Evolutionary conservation across 2,797 vertebrate genomes (phyloP).

Genomic region (Ctenosaura bakeri): DNA sequence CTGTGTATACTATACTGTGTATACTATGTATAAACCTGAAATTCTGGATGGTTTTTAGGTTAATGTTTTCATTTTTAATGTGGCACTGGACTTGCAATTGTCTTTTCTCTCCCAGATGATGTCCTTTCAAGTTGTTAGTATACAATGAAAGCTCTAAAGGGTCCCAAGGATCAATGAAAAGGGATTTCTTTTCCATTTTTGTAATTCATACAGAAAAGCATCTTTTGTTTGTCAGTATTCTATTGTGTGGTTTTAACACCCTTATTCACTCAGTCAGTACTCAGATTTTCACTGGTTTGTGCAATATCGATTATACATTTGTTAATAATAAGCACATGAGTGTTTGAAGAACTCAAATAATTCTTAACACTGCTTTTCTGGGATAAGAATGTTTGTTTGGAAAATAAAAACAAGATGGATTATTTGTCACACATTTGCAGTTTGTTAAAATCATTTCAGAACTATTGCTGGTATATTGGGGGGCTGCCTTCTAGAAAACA

Average conservation of each 20-base stretch:
- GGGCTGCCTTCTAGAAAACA: conserved; percentile 64
- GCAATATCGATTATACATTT: conserved; percentile 15
- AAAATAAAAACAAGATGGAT: conserved; percentile 66
- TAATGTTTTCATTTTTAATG: neutral
- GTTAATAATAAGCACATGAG: conserved; percentile 45
- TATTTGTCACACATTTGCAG: conserved; percentile 75
- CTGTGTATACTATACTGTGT: neutral
- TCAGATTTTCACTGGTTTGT: conserved; percentile 25
- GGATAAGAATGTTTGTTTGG: conserved; percentile 61
- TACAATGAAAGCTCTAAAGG: neutral
- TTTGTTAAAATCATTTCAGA: conserved; percentile 65
- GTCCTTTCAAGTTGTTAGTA: neutral
- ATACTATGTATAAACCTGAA: neutral
- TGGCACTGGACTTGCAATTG: neutral
- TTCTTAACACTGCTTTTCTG: conserved; percentile 65
- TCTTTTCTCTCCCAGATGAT: neutral
- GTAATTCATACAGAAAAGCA: neutral
- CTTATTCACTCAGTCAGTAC: conserved; percentile 17
- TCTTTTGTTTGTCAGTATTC: neutral
- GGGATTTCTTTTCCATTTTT: neutral
- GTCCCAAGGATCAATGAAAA: neutral
- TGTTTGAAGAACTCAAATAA: conserved; percentile 55
- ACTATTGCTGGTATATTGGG: conserved; percentile 43
- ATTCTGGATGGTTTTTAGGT: neutral
- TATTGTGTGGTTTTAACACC: neutral